A percentile compares a stretch with the other conserved stretches of the same genome.
Conservation (phyloP, 2,888 invertebrate genomes). For the Phortica magna region DNA sequence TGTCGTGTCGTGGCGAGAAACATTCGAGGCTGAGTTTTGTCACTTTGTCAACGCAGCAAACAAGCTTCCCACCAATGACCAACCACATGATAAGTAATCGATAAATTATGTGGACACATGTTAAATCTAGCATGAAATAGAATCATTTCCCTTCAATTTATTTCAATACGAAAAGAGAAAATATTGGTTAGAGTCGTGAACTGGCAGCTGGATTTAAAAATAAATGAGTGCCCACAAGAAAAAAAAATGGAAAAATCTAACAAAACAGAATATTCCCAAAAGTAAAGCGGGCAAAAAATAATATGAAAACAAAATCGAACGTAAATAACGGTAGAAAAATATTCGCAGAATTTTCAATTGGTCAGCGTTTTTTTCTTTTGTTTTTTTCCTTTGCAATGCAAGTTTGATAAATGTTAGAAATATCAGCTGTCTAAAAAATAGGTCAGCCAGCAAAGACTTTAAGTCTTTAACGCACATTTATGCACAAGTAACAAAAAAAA, state of each 20-base stretch:
- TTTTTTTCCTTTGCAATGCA: too few species aligned
- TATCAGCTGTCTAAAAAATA: not conserved
- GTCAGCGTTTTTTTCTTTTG: not conserved
- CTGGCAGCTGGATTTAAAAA: slow-evolving; percentile 59
- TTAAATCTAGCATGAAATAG: slow-evolving; percentile 77
- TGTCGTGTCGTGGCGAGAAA: not conserved
- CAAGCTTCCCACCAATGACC: slow-evolving; percentile 30
- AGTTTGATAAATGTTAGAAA: too few species aligned
- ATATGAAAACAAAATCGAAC: not conserved
- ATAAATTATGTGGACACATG: slow-evolving; percentile 77
- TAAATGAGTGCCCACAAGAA: slow-evolving; percentile 56
- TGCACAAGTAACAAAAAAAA: not conserved
- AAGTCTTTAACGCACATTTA: not conserved
- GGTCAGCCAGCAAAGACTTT: not conserved
- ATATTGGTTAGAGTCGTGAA: not conserved
- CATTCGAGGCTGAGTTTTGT: slow-evolving; percentile 39
- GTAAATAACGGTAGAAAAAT: not conserved
- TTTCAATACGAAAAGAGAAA: slow-evolving; percentile 48
- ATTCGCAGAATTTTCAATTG: not conserved
- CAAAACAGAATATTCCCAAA: not conserved
- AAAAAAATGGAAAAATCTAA: not conserved
- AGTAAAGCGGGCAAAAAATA: not conserved
- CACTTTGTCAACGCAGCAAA: slow-evolving; percentile 56
- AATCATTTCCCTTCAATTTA: slow-evolving; percentile 77
- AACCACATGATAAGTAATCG: slow-evolving; percentile 76